phyloP scores from a whole-genome alignment of 2,888 invertebrate genomes.

The Oxyteleia sp. region DNA sequence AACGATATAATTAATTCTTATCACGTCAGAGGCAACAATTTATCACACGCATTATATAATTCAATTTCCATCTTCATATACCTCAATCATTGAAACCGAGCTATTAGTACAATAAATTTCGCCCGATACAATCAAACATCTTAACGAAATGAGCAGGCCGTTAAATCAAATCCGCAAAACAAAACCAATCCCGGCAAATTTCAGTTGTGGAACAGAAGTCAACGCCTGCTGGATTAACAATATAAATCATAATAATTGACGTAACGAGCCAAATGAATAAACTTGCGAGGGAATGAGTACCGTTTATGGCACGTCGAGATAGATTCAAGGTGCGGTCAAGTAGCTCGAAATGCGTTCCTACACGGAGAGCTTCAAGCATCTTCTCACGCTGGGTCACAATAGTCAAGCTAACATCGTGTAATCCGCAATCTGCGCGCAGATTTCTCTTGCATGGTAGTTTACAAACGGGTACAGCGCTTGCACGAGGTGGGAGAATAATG shows the following conservation, averaged over 20 bases:
- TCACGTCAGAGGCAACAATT: slow-evolving; percentile 31
- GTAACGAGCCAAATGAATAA: slow-evolving; percentile 36
- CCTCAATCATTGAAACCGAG: slow-evolving; percentile 25
- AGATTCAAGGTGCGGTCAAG: slow-evolving; percentile 63
- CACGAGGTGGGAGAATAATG: slow-evolving; percentile 42
- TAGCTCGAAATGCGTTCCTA: slow-evolving; percentile 18
- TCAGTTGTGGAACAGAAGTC: slow-evolving; percentile 23
- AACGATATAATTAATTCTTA: slow-evolving; percentile 20
- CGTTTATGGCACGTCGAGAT: slow-evolving; percentile 15
- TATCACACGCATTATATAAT: slow-evolving; percentile 36
- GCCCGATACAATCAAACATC: slow-evolving; percentile 26
- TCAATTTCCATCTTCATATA: slow-evolving; percentile 38
- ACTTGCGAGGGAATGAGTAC: slow-evolving; percentile 37
- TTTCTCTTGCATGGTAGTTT: slow-evolving; percentile 57
- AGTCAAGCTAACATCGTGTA: slow-evolving; percentile 45
- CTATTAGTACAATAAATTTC: slow-evolving; percentile 37
- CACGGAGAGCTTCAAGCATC: slow-evolving; percentile 42
- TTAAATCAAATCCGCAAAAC: slow-evolving; percentile 32
- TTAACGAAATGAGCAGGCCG: slow-evolving; percentile 17
- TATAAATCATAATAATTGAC: slow-evolving; percentile 62
- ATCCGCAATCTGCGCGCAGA: slow-evolving; percentile 40
- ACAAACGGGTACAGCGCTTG: slow-evolving; percentile 17
- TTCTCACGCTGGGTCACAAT: slow-evolving; percentile 72
- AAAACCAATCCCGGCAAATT: slow-evolving; percentile 11
- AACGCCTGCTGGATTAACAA: background rate